A percentile compares a stretch with the other conserved stretches of the same genome.
Evolutionary conservation across 2,888 invertebrate genomes (phyloP).

Genomic region (Lordiphosa andalusiaca): DNA sequence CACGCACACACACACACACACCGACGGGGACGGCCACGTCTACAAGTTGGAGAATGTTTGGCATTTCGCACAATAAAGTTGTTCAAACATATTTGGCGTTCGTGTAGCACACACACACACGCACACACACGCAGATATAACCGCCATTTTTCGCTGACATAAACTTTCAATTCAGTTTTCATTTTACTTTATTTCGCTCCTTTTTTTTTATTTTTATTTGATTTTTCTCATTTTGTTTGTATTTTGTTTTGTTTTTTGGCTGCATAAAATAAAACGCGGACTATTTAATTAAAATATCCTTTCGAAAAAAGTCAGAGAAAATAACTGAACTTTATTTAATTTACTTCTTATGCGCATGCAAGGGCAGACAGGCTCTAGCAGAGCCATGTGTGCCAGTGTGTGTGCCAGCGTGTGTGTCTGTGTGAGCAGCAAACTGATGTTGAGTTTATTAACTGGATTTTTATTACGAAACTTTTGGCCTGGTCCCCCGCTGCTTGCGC

Average conservation of each 20-base stretch:
- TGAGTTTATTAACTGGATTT: constrained; percentile 52
- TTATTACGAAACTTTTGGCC: constrained; percentile 53
- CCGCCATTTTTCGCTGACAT: constrained; percentile 58
- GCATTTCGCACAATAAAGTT: constrained; percentile 72
- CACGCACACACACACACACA: constrained; percentile 12
- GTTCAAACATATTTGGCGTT: constrained; percentile 65
- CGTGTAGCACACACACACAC: constrained; percentile 20
- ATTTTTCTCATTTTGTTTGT: constrained; percentile 7
- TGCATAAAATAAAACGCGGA: constrained; percentile 13
- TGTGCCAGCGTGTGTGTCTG: constrained; percentile 5
- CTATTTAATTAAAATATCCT: constrained; percentile 37
- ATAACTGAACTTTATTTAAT: constrained; percentile 30
- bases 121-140: constrained; percentile 15
- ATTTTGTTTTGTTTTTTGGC: not conserved
- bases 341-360: not conserved
- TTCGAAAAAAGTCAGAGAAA: constrained; percentile 7
- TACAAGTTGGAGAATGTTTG: constrained; percentile 67
- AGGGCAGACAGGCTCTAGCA: too few species aligned
- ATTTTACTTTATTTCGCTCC: constrained; percentile 43
- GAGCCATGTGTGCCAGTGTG: not conserved
- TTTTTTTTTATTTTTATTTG: constrained; percentile 5
- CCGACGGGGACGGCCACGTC: constrained; percentile 28
- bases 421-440: constrained; percentile 22
- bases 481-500: constrained; percentile 1
- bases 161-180: constrained; percentile 63